Percentiles rank a stretch among this genome's conserved stretches.
Evolutionary conservation across 1,140 invertebrate species (phyloP).

Genomic region (Cydia pomonella): DNA sequence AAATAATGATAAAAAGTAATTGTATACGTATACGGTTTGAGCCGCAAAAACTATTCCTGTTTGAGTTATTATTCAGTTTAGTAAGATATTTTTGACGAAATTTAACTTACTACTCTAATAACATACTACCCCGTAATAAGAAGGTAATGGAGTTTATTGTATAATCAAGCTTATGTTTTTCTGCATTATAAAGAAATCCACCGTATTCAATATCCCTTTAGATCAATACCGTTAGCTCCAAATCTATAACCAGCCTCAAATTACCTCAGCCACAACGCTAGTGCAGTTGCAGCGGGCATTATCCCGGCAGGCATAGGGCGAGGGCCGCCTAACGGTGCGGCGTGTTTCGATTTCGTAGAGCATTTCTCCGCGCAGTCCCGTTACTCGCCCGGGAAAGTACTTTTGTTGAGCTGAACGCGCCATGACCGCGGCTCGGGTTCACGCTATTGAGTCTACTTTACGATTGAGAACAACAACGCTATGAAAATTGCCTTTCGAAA

Average conservation of each 20-base stretch:
- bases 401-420: conserved; percentile 63
- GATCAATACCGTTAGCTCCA: background rate
- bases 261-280: background rate
- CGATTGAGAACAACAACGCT: conserved; percentile 37
- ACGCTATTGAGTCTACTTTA: conserved; percentile 69
- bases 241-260: conserved; percentile 11
- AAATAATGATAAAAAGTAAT: too few species aligned
- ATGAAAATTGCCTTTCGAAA: conserved; percentile 33
- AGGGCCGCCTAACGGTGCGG: conserved; percentile 73
- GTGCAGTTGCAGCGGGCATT: conserved; percentile 1
- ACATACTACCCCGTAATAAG: too few species aligned
- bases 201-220: background rate
- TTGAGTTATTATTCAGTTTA: too few species aligned
- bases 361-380: conserved; percentile 75
- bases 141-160: too few species aligned
- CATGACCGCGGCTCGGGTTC: conserved; percentile 65
- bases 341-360: conserved; percentile 80
- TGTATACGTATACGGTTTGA: too few species aligned
- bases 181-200: background rate
- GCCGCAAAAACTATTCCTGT: too few species aligned
- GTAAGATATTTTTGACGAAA: too few species aligned
- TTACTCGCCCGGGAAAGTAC: conserved; percentile 76
- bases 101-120: too few species aligned
- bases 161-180: too few species aligned
- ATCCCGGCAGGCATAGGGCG: conserved; percentile 51